phyloP scores from a whole-genome alignment of 2,113 vertebrate genomes.

The Ploceus nigricollis region DNA sequence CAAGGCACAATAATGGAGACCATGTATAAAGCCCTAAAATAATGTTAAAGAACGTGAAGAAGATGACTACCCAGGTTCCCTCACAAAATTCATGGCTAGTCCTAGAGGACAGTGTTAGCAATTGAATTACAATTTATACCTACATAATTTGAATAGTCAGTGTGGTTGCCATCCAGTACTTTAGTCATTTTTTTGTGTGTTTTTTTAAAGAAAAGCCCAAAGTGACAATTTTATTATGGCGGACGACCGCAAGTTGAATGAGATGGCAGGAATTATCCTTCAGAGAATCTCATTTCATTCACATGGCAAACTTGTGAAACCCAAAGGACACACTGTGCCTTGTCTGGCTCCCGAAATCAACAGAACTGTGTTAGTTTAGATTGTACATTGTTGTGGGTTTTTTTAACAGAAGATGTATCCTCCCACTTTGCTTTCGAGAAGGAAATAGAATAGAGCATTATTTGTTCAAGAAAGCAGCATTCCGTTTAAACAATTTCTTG shows the following conservation, averaged over 20 bases:
- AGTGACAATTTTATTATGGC: not conserved
- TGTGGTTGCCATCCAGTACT: not conserved
- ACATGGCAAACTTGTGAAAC: not conserved
- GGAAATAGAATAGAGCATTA: not conserved
- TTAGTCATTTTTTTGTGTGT: not conserved
- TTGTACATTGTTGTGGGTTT: not conserved
- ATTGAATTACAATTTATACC: not conserved
- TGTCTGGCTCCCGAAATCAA: not conserved
- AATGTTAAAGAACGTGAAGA: not conserved
- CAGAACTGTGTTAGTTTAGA: not conserved
- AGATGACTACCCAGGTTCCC: not conserved
- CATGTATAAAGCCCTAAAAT: not conserved
- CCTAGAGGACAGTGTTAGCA: not conserved
- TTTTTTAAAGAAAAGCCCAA: not conserved
- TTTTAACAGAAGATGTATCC: not conserved
- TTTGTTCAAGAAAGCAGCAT: not conserved
- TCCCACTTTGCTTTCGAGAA: not conserved
- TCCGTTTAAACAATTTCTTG: not conserved
- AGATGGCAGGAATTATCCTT: not conserved
- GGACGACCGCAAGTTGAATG: not conserved
- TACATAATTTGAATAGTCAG: not conserved
- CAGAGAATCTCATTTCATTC: not conserved
- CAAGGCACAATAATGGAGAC: not conserved
- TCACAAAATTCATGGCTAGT: not conserved
- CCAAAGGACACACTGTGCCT: not conserved